Conservation (phyloP, 2,113 vertebrate genomes). For the Pycnonotus jocosus region DNA sequence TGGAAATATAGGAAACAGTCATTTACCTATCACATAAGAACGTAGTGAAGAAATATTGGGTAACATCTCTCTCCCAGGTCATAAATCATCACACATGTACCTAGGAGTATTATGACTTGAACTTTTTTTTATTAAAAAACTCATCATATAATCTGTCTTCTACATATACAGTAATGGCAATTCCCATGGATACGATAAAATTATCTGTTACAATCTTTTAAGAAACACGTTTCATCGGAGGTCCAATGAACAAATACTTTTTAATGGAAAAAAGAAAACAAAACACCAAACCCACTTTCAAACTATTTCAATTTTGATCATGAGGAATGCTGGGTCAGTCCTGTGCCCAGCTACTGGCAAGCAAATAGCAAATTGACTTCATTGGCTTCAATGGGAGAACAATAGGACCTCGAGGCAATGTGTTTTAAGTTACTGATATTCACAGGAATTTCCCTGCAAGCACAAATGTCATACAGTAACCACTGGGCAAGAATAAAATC, state of each 20-base stretch:
- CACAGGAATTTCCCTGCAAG: slow-evolving; percentile 28
- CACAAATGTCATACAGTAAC: slow-evolving; percentile 40
- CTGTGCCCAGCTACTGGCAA: not conserved
- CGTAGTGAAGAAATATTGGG: not conserved
- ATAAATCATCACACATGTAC: not conserved
- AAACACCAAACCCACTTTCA: not conserved
- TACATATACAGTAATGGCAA: not conserved
- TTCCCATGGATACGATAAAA: not conserved
- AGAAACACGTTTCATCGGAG: not conserved
- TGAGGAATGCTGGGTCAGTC: not conserved
- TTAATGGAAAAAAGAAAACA: not conserved
- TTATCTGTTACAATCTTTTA: not conserved
- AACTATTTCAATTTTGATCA: not conserved
- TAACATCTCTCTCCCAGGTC: not conserved
- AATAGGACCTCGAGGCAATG: not conserved
- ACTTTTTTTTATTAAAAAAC: not conserved
- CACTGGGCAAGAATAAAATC: slow-evolving; percentile 12
- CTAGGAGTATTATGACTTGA: not conserved
- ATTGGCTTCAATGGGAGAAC: not conserved
- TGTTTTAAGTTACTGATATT: slow-evolving; percentile 54
- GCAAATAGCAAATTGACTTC: not conserved
- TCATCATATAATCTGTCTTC: not conserved
- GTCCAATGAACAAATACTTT: not conserved
- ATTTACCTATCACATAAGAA: not conserved
- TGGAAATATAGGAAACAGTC: not conserved